A percentile compares a stretch with the other conserved stretches of the same genome.
Conservation (phyloP, 2,888 invertebrate species). For the Tenthredo livida region DNA sequence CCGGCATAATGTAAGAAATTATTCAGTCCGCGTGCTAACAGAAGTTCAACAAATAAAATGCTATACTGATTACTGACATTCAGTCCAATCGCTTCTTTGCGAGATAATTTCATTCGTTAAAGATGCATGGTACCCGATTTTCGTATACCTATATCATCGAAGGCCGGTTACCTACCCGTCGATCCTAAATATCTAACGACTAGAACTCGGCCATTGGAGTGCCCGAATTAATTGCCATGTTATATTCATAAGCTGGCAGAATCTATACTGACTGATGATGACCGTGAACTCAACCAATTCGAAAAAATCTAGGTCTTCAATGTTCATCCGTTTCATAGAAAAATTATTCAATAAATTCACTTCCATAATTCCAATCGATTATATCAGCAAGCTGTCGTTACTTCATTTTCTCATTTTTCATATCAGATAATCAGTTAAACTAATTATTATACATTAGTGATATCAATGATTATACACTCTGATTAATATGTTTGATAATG, state of each 20-base stretch:
- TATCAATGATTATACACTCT: neutral
- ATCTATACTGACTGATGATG: neutral
- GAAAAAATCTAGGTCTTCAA: neutral
- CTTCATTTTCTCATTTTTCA: neutral
- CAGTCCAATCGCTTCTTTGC: slow-evolving; percentile 33
- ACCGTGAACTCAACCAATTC: neutral
- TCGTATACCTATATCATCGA: neutral
- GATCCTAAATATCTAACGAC: neutral
- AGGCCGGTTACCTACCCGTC: neutral
- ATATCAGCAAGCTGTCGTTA: neutral
- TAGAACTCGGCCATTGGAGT: neutral
- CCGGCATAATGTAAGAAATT: neutral
- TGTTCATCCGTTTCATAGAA: neutral
- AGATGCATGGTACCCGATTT: neutral
- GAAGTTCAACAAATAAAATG: neutral
- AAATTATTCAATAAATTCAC: no score
- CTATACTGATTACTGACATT: slow-evolving; percentile 12
- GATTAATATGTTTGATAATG: neutral
- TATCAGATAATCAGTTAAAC: neutral
- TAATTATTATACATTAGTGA: neutral
- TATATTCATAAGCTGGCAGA: neutral
- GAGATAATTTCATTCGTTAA: slow-evolving; percentile 23
- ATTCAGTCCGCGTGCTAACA: slow-evolving; percentile 3
- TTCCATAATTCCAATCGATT: neutral
- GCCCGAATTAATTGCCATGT: neutral